phyloP scores from a whole-genome alignment of 2,888 invertebrate genomes.

The Rhorus exstirpatorius region DNA sequence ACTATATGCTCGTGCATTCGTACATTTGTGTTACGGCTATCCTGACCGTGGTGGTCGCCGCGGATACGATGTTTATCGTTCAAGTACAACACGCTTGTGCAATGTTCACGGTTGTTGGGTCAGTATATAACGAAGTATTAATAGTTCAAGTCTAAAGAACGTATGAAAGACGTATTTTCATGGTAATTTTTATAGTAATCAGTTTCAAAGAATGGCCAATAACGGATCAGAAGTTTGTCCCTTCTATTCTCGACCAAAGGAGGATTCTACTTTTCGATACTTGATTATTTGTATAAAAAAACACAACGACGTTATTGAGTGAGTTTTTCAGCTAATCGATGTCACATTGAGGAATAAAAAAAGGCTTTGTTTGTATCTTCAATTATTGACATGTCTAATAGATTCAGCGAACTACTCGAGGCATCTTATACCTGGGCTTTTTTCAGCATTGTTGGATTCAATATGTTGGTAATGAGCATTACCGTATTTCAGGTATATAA shows the following conservation, averaged over 20 bases:
- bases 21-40: conserved; percentile 16
- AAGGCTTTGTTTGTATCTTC: neutral
- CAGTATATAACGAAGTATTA: neutral
- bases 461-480: conserved; percentile 44
- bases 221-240: neutral
- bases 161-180: neutral
- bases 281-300: conserved; percentile 43
- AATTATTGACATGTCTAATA: neutral
- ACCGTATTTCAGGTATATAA: conserved; percentile 46
- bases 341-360: neutral
- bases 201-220: conserved; percentile 36
- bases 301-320: conserved; percentile 51
- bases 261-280: conserved; percentile 34
- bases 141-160: neutral
- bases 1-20: conserved; percentile 48
- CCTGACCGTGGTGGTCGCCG: conserved; percentile 41
- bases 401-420: conserved; percentile 48
- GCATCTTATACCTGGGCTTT: conserved; percentile 33
- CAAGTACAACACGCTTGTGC: conserved; percentile 59
- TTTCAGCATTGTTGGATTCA: conserved; percentile 35
- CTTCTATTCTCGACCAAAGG: neutral
- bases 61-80: conserved; percentile 55
- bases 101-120: conserved; percentile 56
- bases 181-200: conserved; percentile 33
- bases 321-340: neutral